Percentiles rank a stretch among this genome's conserved stretches.
Conservation (phyloP, 1,140 invertebrate genomes). For the Dreissena rostriformis region DNA sequence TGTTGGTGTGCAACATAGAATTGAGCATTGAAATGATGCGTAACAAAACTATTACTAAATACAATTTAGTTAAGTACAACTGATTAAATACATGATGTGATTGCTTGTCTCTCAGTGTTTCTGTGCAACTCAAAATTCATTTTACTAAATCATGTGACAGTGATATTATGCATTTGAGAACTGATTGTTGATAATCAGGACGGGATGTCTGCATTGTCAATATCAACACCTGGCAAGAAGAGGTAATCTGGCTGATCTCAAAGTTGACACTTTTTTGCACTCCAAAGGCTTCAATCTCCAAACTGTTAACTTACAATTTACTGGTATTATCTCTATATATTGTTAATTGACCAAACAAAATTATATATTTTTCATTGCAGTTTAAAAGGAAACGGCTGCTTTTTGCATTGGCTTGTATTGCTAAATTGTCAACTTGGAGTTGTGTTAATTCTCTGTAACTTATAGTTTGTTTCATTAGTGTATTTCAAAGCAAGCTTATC, state of each 20-base stretch:
- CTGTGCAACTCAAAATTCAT: constrained; percentile 42
- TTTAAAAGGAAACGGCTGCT: no score
- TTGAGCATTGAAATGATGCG: no score
- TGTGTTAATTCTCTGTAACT: neutral
- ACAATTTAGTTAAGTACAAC: no score
- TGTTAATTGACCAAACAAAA: neutral
- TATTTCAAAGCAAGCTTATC: neutral
- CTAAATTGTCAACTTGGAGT: constrained; percentile 7
- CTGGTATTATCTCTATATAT: neutral
- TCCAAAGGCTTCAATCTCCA: constrained; percentile 31
- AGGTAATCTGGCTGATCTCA: constrained; percentile 6
- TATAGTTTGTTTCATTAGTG: neutral
- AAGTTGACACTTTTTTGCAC: constrained; percentile 47
- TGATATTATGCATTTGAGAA: no score
- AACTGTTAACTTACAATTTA: neutral
- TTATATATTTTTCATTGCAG: neutral
- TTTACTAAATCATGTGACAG: no score
- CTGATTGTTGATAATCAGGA: no score
- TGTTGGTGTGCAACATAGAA: no score
- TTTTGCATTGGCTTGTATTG: neutral
- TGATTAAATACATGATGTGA: no score
- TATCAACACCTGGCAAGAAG: no score
- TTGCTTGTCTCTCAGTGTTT: neutral
- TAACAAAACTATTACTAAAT: no score
- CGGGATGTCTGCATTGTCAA: no score